phyloP scores from a whole-genome alignment of 1,140 invertebrate genomes.

The Cheumatopsyche charites region DNA sequence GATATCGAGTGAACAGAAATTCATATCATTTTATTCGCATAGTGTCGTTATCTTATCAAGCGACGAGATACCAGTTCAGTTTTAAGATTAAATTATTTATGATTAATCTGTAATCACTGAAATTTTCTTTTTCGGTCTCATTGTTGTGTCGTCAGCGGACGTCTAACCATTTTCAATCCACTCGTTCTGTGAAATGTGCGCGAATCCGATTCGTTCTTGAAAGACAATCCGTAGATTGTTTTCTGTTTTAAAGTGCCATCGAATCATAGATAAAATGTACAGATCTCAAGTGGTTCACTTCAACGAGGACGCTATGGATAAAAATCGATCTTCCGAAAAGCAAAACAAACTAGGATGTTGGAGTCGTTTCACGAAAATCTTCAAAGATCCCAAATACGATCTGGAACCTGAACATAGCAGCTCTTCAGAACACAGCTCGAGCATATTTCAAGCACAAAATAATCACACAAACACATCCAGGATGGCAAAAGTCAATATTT shows the following conservation, averaged over 20 bases:
- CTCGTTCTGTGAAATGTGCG: no score
- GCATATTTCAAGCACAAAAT: slow-evolving; percentile 3
- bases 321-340: neutral
- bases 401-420: neutral
- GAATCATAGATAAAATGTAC: neutral
- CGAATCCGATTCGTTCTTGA: no score
- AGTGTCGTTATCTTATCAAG: no score
- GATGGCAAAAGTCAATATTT: neutral
- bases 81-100: no score
- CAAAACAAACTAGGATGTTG: slow-evolving; percentile 33
- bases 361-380: slow-evolving; percentile 37
- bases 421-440: slow-evolving; percentile 7
- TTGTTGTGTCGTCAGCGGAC: no score
- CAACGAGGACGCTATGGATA: neutral
- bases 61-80: no score
- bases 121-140: no score
- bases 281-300: neutral
- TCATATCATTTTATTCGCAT: no score
- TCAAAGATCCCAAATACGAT: slow-evolving; percentile 39
- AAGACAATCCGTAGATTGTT: no score
- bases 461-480: slow-evolving; percentile 1
- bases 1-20: no score
- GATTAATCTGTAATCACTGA: no score
- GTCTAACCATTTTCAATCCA: no score
- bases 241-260: neutral